A percentile compares a stretch with the other conserved stretches of the same genome.
Conservation (phyloP, 2,113 vertebrate genomes). For the Myiagra hebetior region DNA sequence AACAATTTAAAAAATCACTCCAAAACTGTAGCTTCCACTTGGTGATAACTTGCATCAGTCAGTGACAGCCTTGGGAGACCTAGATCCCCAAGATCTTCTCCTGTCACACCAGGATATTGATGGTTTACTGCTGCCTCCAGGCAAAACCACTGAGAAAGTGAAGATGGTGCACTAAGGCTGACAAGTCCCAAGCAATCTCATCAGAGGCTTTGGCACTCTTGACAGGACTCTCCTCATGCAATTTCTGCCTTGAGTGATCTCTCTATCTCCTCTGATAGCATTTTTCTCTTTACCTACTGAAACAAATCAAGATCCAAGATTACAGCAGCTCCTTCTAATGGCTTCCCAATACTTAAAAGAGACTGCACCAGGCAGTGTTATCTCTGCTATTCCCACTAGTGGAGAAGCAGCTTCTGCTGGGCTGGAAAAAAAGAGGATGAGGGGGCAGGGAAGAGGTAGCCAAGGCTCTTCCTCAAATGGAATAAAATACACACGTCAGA, state of each 20-base stretch:
- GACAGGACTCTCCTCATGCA: background rate
- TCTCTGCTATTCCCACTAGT: background rate
- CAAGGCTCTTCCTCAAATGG: background rate
- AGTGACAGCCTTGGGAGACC: background rate
- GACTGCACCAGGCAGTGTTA: background rate
- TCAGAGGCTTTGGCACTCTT: background rate
- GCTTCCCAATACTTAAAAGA: background rate
- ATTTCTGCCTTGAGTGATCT: background rate
- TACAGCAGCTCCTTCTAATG: background rate
- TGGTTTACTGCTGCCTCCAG: background rate
- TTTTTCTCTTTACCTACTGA: background rate
- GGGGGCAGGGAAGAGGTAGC: background rate
- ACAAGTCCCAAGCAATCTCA: background rate
- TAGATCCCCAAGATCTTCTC: background rate
- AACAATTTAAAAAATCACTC: background rate
- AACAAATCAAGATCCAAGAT: background rate
- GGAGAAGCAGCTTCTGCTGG: background rate
- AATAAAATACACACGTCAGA: background rate
- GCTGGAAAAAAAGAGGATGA: background rate
- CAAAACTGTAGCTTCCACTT: background rate
- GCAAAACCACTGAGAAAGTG: slow-evolving; percentile 10
- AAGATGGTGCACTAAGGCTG: background rate
- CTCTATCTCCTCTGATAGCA: background rate
- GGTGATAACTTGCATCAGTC: background rate
- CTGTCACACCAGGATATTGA: background rate